These are phyloP conservation scores for Pantelozetes paolii DNA, from an alignment of 2,888 invertebrate species.

Conservation along the genomic window DNA sequence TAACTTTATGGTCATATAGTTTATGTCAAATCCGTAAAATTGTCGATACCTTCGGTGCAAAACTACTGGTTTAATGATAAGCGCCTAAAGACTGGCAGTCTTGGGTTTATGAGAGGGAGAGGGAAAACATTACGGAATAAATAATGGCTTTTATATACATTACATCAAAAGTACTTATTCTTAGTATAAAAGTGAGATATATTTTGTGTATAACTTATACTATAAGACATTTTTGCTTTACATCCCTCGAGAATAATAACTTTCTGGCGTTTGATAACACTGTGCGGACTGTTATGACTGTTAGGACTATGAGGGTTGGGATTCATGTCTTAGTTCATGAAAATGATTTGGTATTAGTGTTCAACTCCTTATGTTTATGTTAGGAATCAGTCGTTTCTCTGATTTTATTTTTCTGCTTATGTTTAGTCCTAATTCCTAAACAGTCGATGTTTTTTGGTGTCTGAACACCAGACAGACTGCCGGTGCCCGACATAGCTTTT, in stretches of 20 bases:
- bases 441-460: neutral
- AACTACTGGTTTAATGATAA: slow-evolving; percentile 2
- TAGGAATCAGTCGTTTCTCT: neutral
- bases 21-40: neutral
- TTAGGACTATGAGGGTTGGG: neutral
- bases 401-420: neutral
- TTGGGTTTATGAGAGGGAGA: neutral
- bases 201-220: neutral
- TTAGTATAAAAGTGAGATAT: neutral
- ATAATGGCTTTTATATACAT: slow-evolving; percentile 10
- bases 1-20: neutral
- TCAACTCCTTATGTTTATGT: slow-evolving; percentile 14
- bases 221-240: slow-evolving; percentile 23
- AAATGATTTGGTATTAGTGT: slow-evolving; percentile 2
- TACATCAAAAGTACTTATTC: slow-evolving; percentile 3
- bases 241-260: slow-evolving; percentile 33
- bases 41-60: slow-evolving; percentile 7
- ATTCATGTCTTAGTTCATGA: slow-evolving; percentile 23
- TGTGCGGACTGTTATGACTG: no score
- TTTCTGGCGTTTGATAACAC: neutral
- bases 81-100: neutral
- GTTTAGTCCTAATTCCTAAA: neutral
- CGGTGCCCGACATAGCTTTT: slow-evolving; percentile 13
- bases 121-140: slow-evolving; percentile 16
- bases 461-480: neutral